Percentiles rank a stretch among this genome's conserved stretches.
phyloP scores from a whole-genome alignment of 2,797 vertebrate species.

The Protosalanx chinensis region DNA sequence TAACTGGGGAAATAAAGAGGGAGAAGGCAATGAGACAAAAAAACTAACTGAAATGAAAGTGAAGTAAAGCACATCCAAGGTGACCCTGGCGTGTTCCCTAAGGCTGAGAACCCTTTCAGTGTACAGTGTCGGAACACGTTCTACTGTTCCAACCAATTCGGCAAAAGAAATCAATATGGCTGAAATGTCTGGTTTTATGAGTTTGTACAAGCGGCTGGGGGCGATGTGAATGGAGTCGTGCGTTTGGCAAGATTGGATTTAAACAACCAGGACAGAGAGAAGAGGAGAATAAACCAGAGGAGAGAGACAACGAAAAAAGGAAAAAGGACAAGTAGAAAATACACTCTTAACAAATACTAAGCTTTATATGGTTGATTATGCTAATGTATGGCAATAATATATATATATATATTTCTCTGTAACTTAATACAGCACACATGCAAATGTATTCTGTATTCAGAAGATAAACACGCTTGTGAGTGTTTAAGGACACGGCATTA shows the following conservation, averaged over 20 bases:
- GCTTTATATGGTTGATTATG: no score
- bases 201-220: slow-evolving; percentile 72
- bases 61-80: slow-evolving; percentile 63
- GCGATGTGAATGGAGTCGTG: slow-evolving; percentile 66
- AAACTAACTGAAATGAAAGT: slow-evolving; percentile 26
- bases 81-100: slow-evolving; percentile 55
- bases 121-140: slow-evolving; percentile 61
- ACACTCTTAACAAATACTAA: background rate
- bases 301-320: slow-evolving; percentile 16
- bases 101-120: slow-evolving; percentile 65
- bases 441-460: no score
- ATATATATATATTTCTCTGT: no score
- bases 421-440: no score
- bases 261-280: slow-evolving; percentile 62
- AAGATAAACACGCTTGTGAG: no score
- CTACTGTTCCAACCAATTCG: slow-evolving; percentile 74
- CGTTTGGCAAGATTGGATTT: slow-evolving; percentile 70
- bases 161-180: slow-evolving; percentile 77
- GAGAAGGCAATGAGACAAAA: slow-evolving; percentile 27
- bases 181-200: slow-evolving; percentile 78
- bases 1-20: slow-evolving; percentile 46
- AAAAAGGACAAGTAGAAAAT: background rate
- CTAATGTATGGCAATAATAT: no score
- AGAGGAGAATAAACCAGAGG: slow-evolving; percentile 44
- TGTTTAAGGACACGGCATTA: no score